Evolutionary conservation across 2,113 vertebrate genomes (phyloP).

Genomic region (Trinectes maculatus): DNA sequence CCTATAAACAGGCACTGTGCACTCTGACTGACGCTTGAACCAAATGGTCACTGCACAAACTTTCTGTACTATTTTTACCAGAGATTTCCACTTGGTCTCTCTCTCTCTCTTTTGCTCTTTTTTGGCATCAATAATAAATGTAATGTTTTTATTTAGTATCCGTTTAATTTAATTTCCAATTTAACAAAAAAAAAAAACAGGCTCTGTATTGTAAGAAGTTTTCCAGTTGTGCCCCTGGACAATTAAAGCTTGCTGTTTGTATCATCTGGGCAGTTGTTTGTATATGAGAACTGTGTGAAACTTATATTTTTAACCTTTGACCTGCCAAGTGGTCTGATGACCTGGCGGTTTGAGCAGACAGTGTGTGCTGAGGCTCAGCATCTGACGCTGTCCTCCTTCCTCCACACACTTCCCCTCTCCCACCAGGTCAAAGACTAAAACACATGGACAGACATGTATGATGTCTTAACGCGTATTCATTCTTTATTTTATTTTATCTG

Average conservation of each 20-base stretch:
- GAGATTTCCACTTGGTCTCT: slow-evolving; percentile 5
- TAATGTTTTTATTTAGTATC: slow-evolving; percentile 11
- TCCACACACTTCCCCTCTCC: slow-evolving; percentile 4
- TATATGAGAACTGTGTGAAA: slow-evolving; percentile 45
- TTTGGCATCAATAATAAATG: background rate
- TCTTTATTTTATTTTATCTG: slow-evolving; percentile 50
- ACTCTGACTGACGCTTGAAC: slow-evolving; percentile 13
- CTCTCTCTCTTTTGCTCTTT: slow-evolving; percentile 1
- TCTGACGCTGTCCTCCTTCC: slow-evolving; percentile 14
- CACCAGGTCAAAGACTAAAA: slow-evolving; percentile 36
- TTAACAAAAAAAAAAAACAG: slow-evolving; percentile 1
- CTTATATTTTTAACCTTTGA: slow-evolving; percentile 48
- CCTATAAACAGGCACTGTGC: background rate
- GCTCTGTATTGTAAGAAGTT: background rate
- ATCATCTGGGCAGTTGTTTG: slow-evolving; percentile 44
- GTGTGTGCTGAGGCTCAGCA: slow-evolving; percentile 23
- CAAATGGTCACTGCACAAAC: slow-evolving; percentile 12
- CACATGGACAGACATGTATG: slow-evolving; percentile 42
- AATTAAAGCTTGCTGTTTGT: slow-evolving; percentile 40
- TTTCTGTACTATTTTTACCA: slow-evolving; percentile 16
- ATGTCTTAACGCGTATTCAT: slow-evolving; percentile 43
- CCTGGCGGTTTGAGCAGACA: slow-evolving; percentile 6
- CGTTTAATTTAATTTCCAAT: slow-evolving; percentile 18
- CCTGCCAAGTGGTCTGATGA: slow-evolving; percentile 30
- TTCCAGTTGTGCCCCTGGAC: slow-evolving; percentile 33